phyloP scores from a whole-genome alignment of 2,113 vertebrate species.

The Pelvicachromis taeniatus region DNA sequence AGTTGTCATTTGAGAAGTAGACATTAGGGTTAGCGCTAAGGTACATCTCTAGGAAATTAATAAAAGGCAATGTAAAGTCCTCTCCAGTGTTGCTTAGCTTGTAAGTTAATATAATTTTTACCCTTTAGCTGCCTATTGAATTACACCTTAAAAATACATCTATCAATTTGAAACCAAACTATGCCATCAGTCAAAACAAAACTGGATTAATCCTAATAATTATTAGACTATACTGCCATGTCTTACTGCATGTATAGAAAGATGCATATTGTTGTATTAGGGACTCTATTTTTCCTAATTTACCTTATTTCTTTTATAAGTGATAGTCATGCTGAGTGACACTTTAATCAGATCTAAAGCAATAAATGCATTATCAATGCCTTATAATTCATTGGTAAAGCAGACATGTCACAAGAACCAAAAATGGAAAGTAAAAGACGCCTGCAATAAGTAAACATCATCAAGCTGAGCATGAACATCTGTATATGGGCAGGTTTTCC shows the following conservation, averaged over 20 bases:
- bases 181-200: neutral
- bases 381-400: neutral
- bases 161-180: neutral
- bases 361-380: neutral
- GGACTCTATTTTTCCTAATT: neutral
- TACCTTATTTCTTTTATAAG: neutral
- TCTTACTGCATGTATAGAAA: neutral
- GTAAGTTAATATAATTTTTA: neutral
- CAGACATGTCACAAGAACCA: neutral
- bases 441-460: neutral
- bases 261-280: neutral
- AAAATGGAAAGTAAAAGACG: neutral
- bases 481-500: neutral
- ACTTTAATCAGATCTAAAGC: neutral
- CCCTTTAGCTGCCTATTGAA: neutral
- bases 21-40: neutral
- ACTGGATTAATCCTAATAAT: neutral
- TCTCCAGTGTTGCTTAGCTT: neutral
- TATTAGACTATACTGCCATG: neutral
- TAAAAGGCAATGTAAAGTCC: neutral
- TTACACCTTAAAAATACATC: neutral
- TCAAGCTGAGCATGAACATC: neutral
- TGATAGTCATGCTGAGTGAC: neutral
- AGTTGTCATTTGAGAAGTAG: neutral
- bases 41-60: neutral